Base-by-base conservation (phyloP, 2,888 invertebrate genomes). In the Pseudoips prasinana region DNA sequence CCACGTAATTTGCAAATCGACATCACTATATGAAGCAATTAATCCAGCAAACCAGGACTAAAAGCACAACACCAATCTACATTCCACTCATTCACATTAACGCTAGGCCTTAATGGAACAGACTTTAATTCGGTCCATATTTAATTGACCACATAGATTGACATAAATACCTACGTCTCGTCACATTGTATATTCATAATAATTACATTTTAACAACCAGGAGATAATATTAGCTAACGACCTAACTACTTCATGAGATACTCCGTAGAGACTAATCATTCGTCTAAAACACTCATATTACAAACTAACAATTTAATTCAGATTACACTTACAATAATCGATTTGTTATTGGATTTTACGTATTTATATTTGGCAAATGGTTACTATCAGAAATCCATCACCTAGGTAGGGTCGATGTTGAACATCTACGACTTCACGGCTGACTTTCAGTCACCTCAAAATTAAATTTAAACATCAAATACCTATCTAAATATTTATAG, bases 61-160 rank as follows among this genome's bases (percentile, higher is more conserved):
- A 61, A 73, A 73, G 69, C 71, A 70, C 70, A 62, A 60, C 46
- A 58, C 40, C 51, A 57, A 53, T 54, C 61, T 64, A 69, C 46
- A 54, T 45, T 46, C 49, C 57, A 63, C 52, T 50, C 48, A 54
- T 64, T 65, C 62, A 54, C 64, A 64, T 73, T 72, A 73, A 64
- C 46, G 63, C 67, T 74, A 81, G 53, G 65, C 71, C 60, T 66
- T 73, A 74, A 68, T 64, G 70, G 70, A 73, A 71, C 72, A 72
- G 58, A 72, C 59, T 68, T 56, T 68, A 70, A 73, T 79, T 81
- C 76, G 75, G 75, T 73, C 78, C 71, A 64, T 58, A 72, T 52
- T 61, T 82, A 88, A 87, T 88, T 88, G 87, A 88, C 87, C 80
- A 75, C 68, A 73, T 68, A 55, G 59, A 84, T 81, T 81, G 78